Evolutionary conservation across 2,113 vertebrate species (phyloP), one percentile per base, ranked within the genome.

Genomic region (Falcunculus frontatus): DNA sequence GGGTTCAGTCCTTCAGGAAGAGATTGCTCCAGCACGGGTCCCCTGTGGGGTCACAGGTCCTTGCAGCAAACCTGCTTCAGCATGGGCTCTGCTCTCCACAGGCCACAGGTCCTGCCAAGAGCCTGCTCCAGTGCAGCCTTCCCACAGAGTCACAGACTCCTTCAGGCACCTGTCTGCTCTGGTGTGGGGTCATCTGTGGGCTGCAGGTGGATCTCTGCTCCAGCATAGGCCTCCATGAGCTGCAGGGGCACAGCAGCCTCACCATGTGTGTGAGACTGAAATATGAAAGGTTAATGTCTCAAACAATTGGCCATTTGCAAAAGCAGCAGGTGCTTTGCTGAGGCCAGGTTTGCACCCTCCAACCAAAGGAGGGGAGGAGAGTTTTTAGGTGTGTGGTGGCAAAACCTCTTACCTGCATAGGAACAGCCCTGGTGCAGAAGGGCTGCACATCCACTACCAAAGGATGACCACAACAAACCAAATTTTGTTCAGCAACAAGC

Each of bases 21-120:
- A 50, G 11, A 29, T n/a, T 50, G 15, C 11, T 59, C 22, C 27
- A 69, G 11, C 44, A n/a, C 23, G 13, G 19, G 11, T 41, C 11
- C 19, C 9, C 12, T 50, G 12, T 35, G 16, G 17, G 37, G 17
- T 53, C 6, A 3, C 1, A 1, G 39, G 13, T 53, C 27, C 33
- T 44, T 44, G 27, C 33, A 62, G 56, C 12, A 83, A 52, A 37
- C 7, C 32, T 44, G 17, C 21, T 37, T 27, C 39, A 37, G 33
- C 1, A 0, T 53, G 39, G 52, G 4, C 13, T 21, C 57, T 62
- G 37, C 26, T 44, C 21, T 52, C 33, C 37, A 20, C 0, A 0
- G 4, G 23, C 44, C 25, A 42, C 6, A 26, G 39, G 26, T 72
- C 33, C 67, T 62, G 67, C 26, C 26, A 35, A 50, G 23, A 50